A percentile compares a stretch with the other conserved stretches of the same genome.
phyloP scores from a whole-genome alignment of 2,113 vertebrate genomes.

The Poeciliopsis turrubarensis region DNA sequence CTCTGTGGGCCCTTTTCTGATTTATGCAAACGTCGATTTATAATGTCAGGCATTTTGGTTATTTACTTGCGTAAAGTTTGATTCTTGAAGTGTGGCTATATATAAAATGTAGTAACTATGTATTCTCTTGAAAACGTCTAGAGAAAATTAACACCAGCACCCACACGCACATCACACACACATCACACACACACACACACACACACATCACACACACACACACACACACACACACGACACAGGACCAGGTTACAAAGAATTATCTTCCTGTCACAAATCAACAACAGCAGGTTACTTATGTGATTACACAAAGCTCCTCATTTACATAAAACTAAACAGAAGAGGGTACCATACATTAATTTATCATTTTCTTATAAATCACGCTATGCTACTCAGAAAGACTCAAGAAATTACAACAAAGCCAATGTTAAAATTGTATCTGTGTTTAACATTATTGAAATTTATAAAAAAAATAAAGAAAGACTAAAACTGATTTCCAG shows the following conservation, averaged over 20 bases:
- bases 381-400: neutral
- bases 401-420: neutral
- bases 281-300: neutral
- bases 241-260: neutral
- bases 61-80: neutral
- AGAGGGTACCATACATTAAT: too few relatives aligned
- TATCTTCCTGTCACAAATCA: neutral
- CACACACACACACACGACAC: too few relatives aligned
- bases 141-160: neutral
- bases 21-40: neutral
- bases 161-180: too few relatives aligned
- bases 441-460: neutral
- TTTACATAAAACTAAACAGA: too few relatives aligned
- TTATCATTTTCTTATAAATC: neutral
- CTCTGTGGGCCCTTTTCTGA: neutral
- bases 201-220: too few relatives aligned
- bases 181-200: too few relatives aligned
- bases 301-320: neutral
- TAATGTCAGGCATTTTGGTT: neutral
- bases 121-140: neutral
- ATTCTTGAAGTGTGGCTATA: neutral
- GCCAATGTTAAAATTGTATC: neutral
- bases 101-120: neutral
- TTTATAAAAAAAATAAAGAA: too few relatives aligned
- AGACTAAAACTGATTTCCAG: too few relatives aligned